Percentiles rank a stretch among this genome's conserved stretches.
These are phyloP conservation scores for Rotaria socialis DNA, from an alignment of 2,888 invertebrate species.

Conservation along the genomic window DNA sequence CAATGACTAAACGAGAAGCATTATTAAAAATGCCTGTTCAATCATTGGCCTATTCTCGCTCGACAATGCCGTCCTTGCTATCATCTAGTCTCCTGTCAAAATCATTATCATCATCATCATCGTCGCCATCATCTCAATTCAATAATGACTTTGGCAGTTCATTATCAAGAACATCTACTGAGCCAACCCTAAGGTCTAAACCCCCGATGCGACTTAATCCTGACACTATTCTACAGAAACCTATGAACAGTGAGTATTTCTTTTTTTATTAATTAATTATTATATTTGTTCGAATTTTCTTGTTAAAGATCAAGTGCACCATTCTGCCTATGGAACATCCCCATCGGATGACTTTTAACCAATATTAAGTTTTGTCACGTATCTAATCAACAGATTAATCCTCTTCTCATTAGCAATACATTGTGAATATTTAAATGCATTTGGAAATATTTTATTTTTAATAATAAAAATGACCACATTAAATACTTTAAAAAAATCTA, in stretches of 20 bases:
- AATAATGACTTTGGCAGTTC: not conserved
- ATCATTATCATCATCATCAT: not conserved
- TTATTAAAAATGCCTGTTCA: not conserved
- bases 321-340: not conserved
- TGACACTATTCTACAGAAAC: not conserved
- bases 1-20: not conserved
- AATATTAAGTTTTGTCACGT: conserved; percentile 12
- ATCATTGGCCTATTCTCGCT: not conserved
- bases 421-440: not conserved
- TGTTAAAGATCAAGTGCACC: not conserved
- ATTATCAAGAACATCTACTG: not conserved
- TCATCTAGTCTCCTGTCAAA: not conserved
- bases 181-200: not conserved
- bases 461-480: not conserved
- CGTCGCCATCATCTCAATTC: not conserved
- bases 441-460: not conserved
- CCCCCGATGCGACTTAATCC: not conserved
- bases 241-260: not conserved
- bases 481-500: no score
- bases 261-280: not conserved
- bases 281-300: not conserved
- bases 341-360: not conserved
- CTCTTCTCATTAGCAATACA: not conserved
- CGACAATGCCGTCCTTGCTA: not conserved
- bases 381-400: not conserved